These are phyloP conservation scores for Panorpa germanica DNA, from an alignment of 2,888 invertebrate genomes.

Conservation along the genomic window DNA sequence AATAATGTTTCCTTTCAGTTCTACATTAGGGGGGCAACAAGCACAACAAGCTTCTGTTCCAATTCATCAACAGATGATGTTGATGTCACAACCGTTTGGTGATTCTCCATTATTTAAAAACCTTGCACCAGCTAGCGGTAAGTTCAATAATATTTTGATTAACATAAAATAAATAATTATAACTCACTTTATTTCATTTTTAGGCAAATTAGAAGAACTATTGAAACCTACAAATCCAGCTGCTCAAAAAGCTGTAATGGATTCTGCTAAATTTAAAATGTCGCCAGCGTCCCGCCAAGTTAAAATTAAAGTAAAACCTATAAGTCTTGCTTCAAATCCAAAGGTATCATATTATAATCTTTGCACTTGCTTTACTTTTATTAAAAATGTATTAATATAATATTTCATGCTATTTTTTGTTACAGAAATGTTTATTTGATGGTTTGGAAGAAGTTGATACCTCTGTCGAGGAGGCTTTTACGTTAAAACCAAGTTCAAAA, in stretches of 20 bases:
- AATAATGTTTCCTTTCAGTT: constrained; percentile 5
- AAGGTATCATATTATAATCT: not conserved
- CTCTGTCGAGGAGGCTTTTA: constrained; percentile 35
- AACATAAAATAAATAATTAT: constrained; percentile 4
- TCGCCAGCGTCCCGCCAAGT: constrained; percentile 31
- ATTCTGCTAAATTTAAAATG: constrained; percentile 36
- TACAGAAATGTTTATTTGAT: constrained; percentile 63
- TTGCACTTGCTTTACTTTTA: not conserved
- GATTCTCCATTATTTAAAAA: constrained; percentile 73
- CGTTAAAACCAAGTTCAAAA: constrained; percentile 44
- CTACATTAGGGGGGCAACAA: constrained; percentile 15
- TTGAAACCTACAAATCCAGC: constrained; percentile 52
- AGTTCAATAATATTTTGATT: constrained; percentile 13
- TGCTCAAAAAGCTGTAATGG: constrained; percentile 46
- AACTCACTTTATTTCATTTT: constrained; percentile 12
- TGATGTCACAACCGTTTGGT: constrained; percentile 71
- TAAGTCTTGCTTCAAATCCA: constrained; percentile 15
- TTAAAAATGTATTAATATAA: constrained; percentile 3
- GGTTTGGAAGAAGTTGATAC: constrained; percentile 68
- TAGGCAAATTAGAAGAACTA: constrained; percentile 42
- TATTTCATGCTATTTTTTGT: constrained; percentile 10
- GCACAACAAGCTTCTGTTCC: constrained; percentile 22
- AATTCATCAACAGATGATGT: constrained; percentile 52
- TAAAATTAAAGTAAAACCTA: constrained; percentile 31
- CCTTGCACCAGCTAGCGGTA: constrained; percentile 29